Percentiles rank a stretch among this genome's conserved stretches.
These are phyloP conservation scores for Ypsolopha scabrella DNA, from an alignment of 2,888 invertebrate genomes.

Conservation along the genomic window DNA sequence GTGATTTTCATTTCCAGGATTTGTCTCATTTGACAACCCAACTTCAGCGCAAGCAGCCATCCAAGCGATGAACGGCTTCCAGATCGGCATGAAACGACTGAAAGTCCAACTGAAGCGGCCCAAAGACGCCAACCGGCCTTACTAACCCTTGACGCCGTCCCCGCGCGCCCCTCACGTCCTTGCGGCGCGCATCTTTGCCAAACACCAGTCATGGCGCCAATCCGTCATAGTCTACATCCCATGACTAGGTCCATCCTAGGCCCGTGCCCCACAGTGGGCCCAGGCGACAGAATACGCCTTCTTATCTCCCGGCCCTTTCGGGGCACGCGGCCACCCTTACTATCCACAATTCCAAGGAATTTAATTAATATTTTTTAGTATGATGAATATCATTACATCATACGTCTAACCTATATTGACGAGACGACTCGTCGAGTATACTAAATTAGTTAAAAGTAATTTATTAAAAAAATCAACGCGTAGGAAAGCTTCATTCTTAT, in stretches of 20 bases:
- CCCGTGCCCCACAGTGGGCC: not conserved
- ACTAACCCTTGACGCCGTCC: slow-evolving; percentile 82
- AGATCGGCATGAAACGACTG: slow-evolving; percentile 99
- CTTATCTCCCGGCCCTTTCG: not conserved
- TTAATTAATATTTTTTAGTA: slow-evolving; percentile 43
- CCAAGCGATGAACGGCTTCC: slow-evolving; percentile 99
- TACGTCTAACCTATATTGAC: slow-evolving; percentile 48
- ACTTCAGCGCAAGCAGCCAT: slow-evolving; percentile 98
- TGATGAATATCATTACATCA: slow-evolving; percentile 63
- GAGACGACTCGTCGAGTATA: slow-evolving; percentile 69
- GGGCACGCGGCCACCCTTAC: not conserved
- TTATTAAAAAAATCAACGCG: slow-evolving; percentile 67
- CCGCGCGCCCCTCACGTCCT: slow-evolving; percentile 37
- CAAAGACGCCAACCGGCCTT: slow-evolving; percentile 97
- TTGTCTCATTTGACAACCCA: slow-evolving; percentile 99
- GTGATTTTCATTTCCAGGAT: slow-evolving; percentile 75
- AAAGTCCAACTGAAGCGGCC: slow-evolving; percentile 99
- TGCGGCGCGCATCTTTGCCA: not conserved
- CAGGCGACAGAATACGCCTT: not conserved
- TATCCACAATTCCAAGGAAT: slow-evolving; percentile 59
- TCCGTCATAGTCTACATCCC: too few relatives aligned
- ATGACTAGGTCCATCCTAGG: not conserved
- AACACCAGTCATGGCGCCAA: too few relatives aligned
- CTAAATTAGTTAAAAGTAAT: slow-evolving; percentile 76
- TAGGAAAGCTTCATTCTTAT: slow-evolving; percentile 72